Percentiles rank a stretch among this genome's conserved stretches.
These are phyloP conservation scores for Coreius guichenoti DNA, from an alignment of 2,797 vertebrate genomes.

Conservation along the genomic window DNA sequence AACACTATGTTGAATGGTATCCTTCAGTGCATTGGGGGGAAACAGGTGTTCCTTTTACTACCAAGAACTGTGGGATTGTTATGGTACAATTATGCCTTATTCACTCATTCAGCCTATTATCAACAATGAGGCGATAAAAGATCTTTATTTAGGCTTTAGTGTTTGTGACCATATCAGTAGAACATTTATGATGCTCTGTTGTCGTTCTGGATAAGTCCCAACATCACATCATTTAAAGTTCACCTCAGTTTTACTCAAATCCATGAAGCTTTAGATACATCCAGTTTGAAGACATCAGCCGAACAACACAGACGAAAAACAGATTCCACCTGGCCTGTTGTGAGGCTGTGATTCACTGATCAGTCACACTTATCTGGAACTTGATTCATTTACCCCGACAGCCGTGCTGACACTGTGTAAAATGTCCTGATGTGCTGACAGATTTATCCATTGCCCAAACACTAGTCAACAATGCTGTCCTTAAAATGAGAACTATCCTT, in stretches of 20 bases:
- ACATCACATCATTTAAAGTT: not conserved
- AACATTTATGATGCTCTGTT: conserved; percentile 2
- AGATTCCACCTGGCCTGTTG: not conserved
- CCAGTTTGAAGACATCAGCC: conserved; percentile 3
- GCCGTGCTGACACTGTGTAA: conserved; percentile 32
- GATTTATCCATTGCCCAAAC: conserved; percentile 50
- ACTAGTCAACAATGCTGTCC: conserved; percentile 52
- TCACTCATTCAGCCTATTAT: conserved; percentile 44
- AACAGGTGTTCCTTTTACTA: conserved; percentile 47
- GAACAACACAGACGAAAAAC: not conserved
- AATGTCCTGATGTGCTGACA: conserved; percentile 50
- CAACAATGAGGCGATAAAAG: conserved; percentile 10
- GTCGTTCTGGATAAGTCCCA: not conserved
- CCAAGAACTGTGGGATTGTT: conserved; percentile 38
- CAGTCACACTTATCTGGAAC: conserved; percentile 50
- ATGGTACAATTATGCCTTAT: conserved; percentile 61
- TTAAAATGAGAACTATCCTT: conserved; percentile 41
- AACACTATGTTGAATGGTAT: conserved; percentile 3
- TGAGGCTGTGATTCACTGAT: conserved; percentile 16
- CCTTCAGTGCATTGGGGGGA: not conserved
- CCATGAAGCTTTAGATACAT: not conserved
- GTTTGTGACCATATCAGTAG: not conserved
- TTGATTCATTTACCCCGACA: conserved; percentile 29
- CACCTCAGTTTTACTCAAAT: not conserved
- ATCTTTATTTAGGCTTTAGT: conserved; percentile 28